Evolutionary conservation across 64 coral and sea anemone genomes (phyloP).

Genomic region (Acropora yongei): DNA sequence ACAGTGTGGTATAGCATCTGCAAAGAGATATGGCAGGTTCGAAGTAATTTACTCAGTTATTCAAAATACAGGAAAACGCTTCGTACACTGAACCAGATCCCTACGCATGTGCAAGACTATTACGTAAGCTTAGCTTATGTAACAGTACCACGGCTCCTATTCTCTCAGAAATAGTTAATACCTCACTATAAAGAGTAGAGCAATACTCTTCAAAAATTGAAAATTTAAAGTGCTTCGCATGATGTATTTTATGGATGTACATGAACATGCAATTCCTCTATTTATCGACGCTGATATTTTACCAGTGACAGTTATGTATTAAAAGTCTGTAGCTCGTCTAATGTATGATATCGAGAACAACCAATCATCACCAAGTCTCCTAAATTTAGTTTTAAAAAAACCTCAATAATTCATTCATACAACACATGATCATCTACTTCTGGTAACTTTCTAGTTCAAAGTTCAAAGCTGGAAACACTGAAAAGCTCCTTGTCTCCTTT

Average conservation of each 20-base stretch:
- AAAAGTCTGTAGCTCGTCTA: not conserved
- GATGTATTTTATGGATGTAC: no score
- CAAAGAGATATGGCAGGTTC: no score
- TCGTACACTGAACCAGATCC: no score
- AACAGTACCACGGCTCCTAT: not conserved
- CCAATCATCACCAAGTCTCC: not conserved
- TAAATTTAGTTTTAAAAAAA: not conserved
- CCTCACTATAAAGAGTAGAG: not conserved
- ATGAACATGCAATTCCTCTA: not conserved
- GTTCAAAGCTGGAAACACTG: not conserved
- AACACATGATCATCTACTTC: not conserved
- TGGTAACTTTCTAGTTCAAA: not conserved
- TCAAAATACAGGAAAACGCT: no score
- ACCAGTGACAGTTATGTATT: not conserved
- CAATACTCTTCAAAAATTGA: not conserved
- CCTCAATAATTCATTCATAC: not conserved
- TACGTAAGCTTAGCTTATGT: no score
- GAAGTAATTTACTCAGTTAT: no score
- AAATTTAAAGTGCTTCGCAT: no score
- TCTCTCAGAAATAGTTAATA: not conserved
- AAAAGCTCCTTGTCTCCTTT: not conserved
- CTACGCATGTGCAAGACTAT: no score
- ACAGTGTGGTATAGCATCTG: not conserved
- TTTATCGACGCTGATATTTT: not conserved
- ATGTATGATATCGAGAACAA: not conserved